These are phyloP conservation scores for Notoglanidium macrostoma DNA, from an alignment of 2,797 vertebrate genomes.

Conservation along the genomic window DNA sequence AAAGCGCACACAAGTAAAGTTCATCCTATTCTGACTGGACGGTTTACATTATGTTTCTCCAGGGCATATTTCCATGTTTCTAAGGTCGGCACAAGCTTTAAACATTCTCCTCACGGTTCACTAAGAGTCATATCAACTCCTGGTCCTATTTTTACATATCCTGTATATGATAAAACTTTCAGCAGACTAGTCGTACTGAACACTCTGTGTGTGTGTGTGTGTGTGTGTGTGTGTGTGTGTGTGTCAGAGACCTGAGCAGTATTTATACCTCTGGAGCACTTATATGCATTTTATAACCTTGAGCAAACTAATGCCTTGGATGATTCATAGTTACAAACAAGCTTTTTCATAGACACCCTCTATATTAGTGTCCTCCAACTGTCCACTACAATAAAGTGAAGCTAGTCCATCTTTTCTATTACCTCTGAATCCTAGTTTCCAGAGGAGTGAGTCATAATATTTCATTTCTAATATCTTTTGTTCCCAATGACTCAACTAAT, in stretches of 20 bases:
- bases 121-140: background rate
- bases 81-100: background rate
- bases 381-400: constrained; percentile 29
- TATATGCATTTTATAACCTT: constrained; percentile 11
- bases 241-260: background rate
- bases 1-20: background rate
- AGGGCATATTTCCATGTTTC: background rate
- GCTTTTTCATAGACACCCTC: background rate
- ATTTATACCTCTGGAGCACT: background rate
- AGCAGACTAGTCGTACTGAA: constrained; percentile 1
- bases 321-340: constrained; percentile 12
- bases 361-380: background rate
- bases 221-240: background rate
- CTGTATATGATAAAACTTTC: background rate
- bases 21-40: background rate
- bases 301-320: background rate
- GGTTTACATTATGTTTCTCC: background rate
- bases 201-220: background rate
- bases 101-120: constrained; percentile 1
- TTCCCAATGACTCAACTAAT: constrained; percentile 11
- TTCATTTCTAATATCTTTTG: constrained; percentile 9
- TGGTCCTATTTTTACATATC: constrained; percentile 7
- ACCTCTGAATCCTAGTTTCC: constrained; percentile 16
- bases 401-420: constrained; percentile 18
- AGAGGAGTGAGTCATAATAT: constrained; percentile 29